These are phyloP conservation scores for Characodon lateralis DNA, from an alignment of 2,797 vertebrate genomes.

Conservation along the genomic window DNA sequence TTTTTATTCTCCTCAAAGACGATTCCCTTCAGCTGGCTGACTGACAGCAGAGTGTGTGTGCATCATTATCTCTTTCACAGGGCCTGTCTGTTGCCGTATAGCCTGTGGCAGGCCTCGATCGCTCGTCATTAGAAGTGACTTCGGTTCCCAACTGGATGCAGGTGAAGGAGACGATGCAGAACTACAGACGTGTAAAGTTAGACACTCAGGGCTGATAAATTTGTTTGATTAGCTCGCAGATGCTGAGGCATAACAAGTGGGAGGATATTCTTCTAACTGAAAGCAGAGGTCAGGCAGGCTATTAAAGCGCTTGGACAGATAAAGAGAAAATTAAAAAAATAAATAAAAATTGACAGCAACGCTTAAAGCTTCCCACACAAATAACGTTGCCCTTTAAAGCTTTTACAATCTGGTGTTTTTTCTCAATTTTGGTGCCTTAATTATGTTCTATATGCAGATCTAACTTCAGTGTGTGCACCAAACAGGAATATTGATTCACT, in stretches of 20 bases:
- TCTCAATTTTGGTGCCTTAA: not conserved
- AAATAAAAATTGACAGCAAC: not conserved
- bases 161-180: slow-evolving; percentile 28
- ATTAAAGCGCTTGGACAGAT: slow-evolving; percentile 18
- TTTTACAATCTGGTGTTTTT: slow-evolving; percentile 1
- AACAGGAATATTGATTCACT: slow-evolving; percentile 18
- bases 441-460: slow-evolving; percentile 20
- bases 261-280: slow-evolving; percentile 40
- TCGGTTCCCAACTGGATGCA: slow-evolving; percentile 39
- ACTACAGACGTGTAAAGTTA: slow-evolving; percentile 32
- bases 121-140: slow-evolving; percentile 65
- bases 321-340: slow-evolving; percentile 21
- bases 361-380: not conserved
- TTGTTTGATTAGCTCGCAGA: slow-evolving; percentile 35
- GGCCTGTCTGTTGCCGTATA: slow-evolving; percentile 61
- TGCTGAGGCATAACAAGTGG: slow-evolving; percentile 33
- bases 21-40: slow-evolving; percentile 66
- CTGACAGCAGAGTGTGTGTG: slow-evolving; percentile 74
- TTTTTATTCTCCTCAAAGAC: slow-evolving; percentile 71
- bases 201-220: slow-evolving; percentile 23
- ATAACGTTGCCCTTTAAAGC: not conserved
- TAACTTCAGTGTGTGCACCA: slow-evolving; percentile 10
- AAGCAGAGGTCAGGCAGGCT: slow-evolving; percentile 33
- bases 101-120: slow-evolving; percentile 75
- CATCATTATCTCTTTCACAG: slow-evolving; percentile 76